Percentiles rank a stretch among this genome's conserved stretches.
These are phyloP conservation scores for Magallana gigas DNA, from an alignment of 1,140 invertebrate genomes.

Conservation along the genomic window DNA sequence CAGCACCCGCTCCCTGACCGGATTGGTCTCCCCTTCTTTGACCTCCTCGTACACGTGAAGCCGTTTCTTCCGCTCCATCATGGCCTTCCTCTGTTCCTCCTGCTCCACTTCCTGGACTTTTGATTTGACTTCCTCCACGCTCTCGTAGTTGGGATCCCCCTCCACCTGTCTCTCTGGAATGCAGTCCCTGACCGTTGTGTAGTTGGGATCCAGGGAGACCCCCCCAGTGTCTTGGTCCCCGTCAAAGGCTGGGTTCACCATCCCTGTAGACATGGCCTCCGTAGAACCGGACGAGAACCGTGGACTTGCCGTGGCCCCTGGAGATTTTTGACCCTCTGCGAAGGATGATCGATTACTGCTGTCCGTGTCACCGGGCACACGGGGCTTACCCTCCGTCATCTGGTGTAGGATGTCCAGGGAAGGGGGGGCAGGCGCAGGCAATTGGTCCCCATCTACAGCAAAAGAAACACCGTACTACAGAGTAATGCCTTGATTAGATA, in stretches of 20 bases:
- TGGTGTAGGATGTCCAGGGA: slow-evolving; percentile 71
- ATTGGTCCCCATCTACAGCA: slow-evolving; percentile 22
- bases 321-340: slow-evolving; percentile 46
- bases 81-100: slow-evolving; percentile 48
- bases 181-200: slow-evolving; percentile 65
- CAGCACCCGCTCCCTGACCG: slow-evolving; percentile 60
- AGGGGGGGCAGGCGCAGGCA: slow-evolving; percentile 66
- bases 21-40: slow-evolving; percentile 41
- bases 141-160: slow-evolving; percentile 72
- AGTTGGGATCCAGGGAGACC: slow-evolving; percentile 65
- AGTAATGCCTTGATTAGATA: too few relatives aligned
- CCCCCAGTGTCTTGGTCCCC: slow-evolving; percentile 53
- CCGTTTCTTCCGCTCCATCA: slow-evolving; percentile 47
- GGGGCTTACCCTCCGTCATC: slow-evolving; percentile 62
- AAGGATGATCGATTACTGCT: slow-evolving; percentile 51
- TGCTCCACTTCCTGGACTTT: slow-evolving; percentile 47
- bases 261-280: background rate
- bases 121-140: slow-evolving; percentile 68
- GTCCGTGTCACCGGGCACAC: slow-evolving; percentile 57
- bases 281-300: background rate
- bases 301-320: slow-evolving; percentile 5
- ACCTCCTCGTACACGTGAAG: slow-evolving; percentile 63
- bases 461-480: too few relatives aligned
- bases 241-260: slow-evolving; percentile 37
- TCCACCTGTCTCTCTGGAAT: slow-evolving; percentile 61